phyloP scores from a whole-genome alignment of 2,888 invertebrate genomes.

The Agrotis ipsilon region DNA sequence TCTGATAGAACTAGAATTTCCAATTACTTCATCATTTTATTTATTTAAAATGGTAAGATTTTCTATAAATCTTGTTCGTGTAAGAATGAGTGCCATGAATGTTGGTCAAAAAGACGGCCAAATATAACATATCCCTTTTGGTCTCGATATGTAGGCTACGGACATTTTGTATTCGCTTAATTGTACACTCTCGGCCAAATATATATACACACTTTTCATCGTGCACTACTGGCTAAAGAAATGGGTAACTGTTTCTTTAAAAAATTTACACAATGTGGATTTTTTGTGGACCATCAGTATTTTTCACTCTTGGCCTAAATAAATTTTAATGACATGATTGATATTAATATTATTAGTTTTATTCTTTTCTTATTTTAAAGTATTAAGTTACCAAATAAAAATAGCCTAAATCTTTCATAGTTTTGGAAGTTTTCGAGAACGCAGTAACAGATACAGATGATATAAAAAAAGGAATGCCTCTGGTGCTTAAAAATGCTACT shows the following conservation, averaged over 20 bases:
- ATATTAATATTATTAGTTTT: slow-evolving; percentile 59
- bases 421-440: slow-evolving; percentile 33
- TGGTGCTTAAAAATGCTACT: slow-evolving; percentile 23
- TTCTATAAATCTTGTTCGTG: slow-evolving; percentile 37
- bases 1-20: slow-evolving; percentile 24
- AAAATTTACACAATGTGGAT: slow-evolving; percentile 7
- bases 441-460: slow-evolving; percentile 3
- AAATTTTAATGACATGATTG: slow-evolving; percentile 51
- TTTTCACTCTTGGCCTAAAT: slow-evolving; percentile 62
- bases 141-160: slow-evolving; percentile 51
- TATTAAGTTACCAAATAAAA: slow-evolving; percentile 66
- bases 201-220: slow-evolving; percentile 43
- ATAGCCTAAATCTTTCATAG: slow-evolving; percentile 53
- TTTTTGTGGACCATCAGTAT: slow-evolving; percentile 51
- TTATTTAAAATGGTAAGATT: slow-evolving; percentile 36
- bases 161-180: slow-evolving; percentile 60
- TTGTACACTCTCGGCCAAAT: slow-evolving; percentile 55
- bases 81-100: slow-evolving; percentile 58
- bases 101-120: slow-evolving; percentile 47
- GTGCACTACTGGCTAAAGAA: slow-evolving; percentile 45
- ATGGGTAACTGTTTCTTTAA: slow-evolving; percentile 29
- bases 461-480: background rate
- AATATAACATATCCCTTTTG: slow-evolving; percentile 57
- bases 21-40: background rate
- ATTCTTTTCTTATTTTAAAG: slow-evolving; percentile 46